These are phyloP conservation scores for Chauna torquata DNA, from an alignment of 2,113 vertebrate genomes.

Conservation along the genomic window DNA sequence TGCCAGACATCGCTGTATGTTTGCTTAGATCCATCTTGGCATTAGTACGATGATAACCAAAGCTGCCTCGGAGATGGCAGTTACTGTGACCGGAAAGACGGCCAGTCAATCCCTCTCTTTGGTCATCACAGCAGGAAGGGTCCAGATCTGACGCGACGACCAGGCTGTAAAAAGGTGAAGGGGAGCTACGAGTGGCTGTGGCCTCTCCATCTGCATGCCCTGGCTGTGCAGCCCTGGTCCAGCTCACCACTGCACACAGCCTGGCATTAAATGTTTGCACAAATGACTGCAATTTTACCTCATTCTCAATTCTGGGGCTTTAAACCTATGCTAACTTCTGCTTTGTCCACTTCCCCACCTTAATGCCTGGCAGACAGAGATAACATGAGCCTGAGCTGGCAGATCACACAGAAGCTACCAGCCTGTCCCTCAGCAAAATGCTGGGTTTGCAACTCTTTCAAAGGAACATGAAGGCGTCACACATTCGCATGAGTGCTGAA, in stretches of 20 bases:
- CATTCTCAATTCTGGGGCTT: neutral
- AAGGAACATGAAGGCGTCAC: neutral
- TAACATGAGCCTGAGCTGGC: fast-evolving
- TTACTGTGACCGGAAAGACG: neutral
- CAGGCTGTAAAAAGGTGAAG: neutral
- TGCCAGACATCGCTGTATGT: neutral
- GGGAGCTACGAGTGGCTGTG: neutral
- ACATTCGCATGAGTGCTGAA: fast-evolving
- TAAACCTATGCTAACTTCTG: neutral
- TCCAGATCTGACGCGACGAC: neutral
- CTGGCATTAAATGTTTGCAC: neutral
- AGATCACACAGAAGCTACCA: neutral
- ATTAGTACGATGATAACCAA: neutral
- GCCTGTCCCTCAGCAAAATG: neutral
- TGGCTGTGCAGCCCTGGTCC: neutral
- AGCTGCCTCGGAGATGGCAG: neutral
- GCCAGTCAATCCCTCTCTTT: neutral
- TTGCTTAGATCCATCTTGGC: neutral
- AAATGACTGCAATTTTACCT: neutral
- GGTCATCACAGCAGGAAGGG: neutral
- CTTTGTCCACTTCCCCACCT: neutral
- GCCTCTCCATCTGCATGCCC: neutral
- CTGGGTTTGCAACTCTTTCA: neutral
- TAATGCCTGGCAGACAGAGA: neutral
- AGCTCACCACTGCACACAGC: neutral